Percentiles rank a stretch among this genome's conserved stretches.
Conservation (phyloP, 2,797 vertebrate species). For the Cossypha niveicapilla region DNA sequence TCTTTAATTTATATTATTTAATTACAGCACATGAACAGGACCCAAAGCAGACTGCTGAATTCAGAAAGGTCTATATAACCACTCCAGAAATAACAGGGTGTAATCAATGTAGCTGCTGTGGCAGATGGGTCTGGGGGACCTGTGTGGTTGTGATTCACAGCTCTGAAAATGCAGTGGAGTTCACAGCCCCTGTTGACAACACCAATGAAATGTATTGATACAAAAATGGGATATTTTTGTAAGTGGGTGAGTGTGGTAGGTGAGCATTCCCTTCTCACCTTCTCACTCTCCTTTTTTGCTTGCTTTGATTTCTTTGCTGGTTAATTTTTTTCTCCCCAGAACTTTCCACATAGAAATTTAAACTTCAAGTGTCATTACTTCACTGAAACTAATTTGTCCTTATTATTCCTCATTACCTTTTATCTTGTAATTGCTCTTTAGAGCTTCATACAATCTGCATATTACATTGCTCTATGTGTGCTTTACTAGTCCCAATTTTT, state of each 20-base stretch:
- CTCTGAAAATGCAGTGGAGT: neutral
- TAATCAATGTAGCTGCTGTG: neutral
- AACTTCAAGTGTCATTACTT: constrained; percentile 58
- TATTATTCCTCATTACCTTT: constrained; percentile 70
- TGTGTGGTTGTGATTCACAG: neutral
- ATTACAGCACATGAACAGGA: neutral
- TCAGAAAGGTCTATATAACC: neutral
- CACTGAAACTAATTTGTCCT: constrained; percentile 60
- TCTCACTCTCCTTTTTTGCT: neutral
- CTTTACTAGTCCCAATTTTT: constrained; percentile 18
- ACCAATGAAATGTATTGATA: neutral
- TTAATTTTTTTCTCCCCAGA: neutral
- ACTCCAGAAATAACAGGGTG: constrained; percentile 7
- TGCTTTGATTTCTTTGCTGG: neutral
- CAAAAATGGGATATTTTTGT: neutral
- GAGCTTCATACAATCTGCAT: constrained; percentile 53
- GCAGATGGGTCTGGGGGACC: neutral
- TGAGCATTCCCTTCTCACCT: neutral
- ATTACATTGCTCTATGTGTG: constrained; percentile 32
- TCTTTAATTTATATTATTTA: neutral
- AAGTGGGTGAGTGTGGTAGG: neutral
- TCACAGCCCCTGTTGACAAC: neutral
- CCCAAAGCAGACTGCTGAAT: neutral
- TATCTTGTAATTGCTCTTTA: constrained; percentile 63
- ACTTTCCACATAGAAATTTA: constrained; percentile 19